Conservation (phyloP, 2,797 vertebrate genomes). For the Alcedo atthis region DNA sequence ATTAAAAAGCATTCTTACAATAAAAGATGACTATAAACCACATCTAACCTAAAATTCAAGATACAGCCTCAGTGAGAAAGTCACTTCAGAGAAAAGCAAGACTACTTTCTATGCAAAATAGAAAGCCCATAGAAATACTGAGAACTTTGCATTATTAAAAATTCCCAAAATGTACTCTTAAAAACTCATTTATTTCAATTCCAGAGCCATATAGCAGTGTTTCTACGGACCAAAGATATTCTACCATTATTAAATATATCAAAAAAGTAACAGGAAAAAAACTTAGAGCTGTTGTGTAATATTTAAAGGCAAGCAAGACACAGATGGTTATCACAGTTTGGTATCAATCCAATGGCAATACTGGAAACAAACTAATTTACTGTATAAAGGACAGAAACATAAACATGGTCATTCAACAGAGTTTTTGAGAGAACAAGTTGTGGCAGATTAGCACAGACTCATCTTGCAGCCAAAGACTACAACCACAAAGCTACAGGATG, state of each 20-base stretch:
- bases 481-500: background rate
- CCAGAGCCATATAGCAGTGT: background rate
- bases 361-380: slow-evolving; percentile 14
- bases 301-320: slow-evolving; percentile 14
- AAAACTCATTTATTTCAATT: background rate
- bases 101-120: background rate
- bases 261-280: background rate
- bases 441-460: background rate
- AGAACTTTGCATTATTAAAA: background rate
- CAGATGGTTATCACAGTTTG: background rate
- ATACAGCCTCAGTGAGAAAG: background rate
- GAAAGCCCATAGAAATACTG: background rate
- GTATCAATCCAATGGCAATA: slow-evolving; percentile 18
- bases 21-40: background rate
- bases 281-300: background rate
- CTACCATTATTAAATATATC: background rate
- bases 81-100: background rate
- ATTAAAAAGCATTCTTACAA: background rate
- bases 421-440: slow-evolving; percentile 8
- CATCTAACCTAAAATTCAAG: background rate
- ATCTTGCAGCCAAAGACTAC: slow-evolving; percentile 1
- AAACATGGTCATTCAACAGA: background rate
- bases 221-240: background rate
- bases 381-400: slow-evolving; percentile 3
- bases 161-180: background rate